Evolutionary conservation across 2,113 vertebrate species (phyloP), one percentile per base, ranked within the genome.

Genomic region (Gila orcuttii): DNA sequence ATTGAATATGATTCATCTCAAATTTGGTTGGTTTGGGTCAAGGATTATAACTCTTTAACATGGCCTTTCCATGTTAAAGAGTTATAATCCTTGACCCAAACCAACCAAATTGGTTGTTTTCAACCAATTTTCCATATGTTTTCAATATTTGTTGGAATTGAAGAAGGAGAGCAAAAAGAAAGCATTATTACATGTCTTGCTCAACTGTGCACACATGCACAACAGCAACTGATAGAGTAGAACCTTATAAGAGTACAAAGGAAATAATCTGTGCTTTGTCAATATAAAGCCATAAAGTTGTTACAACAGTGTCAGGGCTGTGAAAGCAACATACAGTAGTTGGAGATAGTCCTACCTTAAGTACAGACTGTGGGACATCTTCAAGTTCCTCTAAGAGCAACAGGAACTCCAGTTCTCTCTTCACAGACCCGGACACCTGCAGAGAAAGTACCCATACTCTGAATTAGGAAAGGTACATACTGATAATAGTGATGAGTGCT

Each of bases 301-400:
- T 31, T 17, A 8, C 42, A 75, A 77, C 13, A 77, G 6, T 33
- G 75, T 75, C 42, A 25, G 42, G 19, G 11, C 36, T n/a, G 23
- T 11, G 33, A 21, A 39, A 1, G 23, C 21, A 79, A 60, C 31
- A 79, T 39, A n/a, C 19, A 59, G 5, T 50, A 85, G 75, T 2
- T 80, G 55, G 66, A 50, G 57, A 6, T 11, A 23, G 2, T 76
- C 39, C 19, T 55, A 94, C 98, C 96, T 96, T 94, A 28, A 97
- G 89, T 47, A 93, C 90, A 77, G 94, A 91, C 86, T 95, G 93
- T 50, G 96, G 86, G 73, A 97, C 89, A 81, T 94, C 92, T 60
- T 93, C 94, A 36, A 99, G 91, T 15, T 98, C 95, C 90, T 99
- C 97, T 89, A 97, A 93, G 13, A 98, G 92, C 79, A 99, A 90